Base-by-base conservation (phyloP, 2,797 vertebrate genomes). In the Podarcis siculus region DNA sequence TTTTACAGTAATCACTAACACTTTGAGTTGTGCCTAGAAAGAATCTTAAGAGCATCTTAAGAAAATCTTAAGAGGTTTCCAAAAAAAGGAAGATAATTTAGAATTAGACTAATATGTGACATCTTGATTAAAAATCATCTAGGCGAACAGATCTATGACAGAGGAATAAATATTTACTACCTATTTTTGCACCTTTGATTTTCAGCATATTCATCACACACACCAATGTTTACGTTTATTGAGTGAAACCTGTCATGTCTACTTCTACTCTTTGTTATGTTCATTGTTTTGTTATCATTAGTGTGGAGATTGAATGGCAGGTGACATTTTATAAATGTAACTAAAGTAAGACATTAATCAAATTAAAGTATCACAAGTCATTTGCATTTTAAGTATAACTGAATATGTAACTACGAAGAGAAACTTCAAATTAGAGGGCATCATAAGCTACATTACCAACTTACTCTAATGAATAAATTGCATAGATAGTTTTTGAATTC, bases 281-380 rank as follows among this genome's bases (percentile, higher is more conserved):
- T 96, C 95, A 90, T 90, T 96, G 89, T 94, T 96, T 95, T 95
- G 83, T 94, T 95, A 67, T 78, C 94, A 90, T 83, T 93, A 89
- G 71, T 79, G 8, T 93, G 92, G 83, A 94, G 94, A 93, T 92
- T 97, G 97, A 97, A 96, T 96, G 97, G 91, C 97, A 97, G 96
- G 92, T 97, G 96, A 96, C 95, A 97, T 97, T 97, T 96, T 55
- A 25, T 83, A 93, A 93, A 96, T 94, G 95, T 94, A 97, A 97
- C 95, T 96, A 93, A 91, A 86, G 90, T 90, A 95, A 95, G 93
- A 95, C 95, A 96, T 94, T 95, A 97, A 94, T 94, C 93, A 95
- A 96, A 97, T 97, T 95, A 96, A 95, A 96, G 95, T 90, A 96
- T 95, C 96, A 96, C 93, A 88, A 96, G 79, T 87, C 88, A 95